These are phyloP conservation scores for Dendrophyllia cribrosa DNA, from an alignment of 64 coral and sea anemone species.

Conservation along the genomic window DNA sequence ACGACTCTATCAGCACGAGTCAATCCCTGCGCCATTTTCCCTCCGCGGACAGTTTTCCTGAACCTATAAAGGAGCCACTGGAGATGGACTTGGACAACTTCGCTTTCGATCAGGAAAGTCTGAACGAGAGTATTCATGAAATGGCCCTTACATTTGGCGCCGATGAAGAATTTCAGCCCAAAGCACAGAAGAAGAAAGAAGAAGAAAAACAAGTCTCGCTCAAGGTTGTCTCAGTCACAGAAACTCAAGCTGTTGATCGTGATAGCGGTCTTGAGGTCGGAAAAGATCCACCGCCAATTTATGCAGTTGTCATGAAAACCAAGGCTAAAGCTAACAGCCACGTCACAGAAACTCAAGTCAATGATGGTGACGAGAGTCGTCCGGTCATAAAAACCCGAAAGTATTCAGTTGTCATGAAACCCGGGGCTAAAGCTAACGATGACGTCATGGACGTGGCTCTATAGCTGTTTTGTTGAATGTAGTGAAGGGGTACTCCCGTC, in stretches of 20 bases:
- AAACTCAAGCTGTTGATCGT: conserved; percentile 6
- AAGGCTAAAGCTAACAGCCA: neutral
- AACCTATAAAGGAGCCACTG: conserved; percentile 2
- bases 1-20: conserved; percentile 2
- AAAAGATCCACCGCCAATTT: neutral
- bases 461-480: too few relatives aligned
- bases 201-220: neutral
- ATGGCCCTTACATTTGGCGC: conserved; percentile 3
- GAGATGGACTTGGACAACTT: conserved; percentile 21
- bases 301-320: conserved; percentile 16
- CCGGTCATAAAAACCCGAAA: too few relatives aligned
- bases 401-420: conserved; percentile 25
- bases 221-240: conserved; percentile 12
- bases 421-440: neutral
- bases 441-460: neutral
- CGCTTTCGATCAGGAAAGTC: conserved; percentile 31
- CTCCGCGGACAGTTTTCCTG: conserved; percentile 2
- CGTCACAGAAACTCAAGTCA: neutral
- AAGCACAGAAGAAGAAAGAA: neutral
- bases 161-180: conserved; percentile 24
- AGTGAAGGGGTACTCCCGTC: too few relatives aligned
- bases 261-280: neutral
- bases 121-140: conserved; percentile 25
- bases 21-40: neutral
- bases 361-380: too few relatives aligned